A percentile compares a stretch with the other conserved stretches of the same genome.
phyloP scores from a whole-genome alignment of 1,140 invertebrate species.

The Whitmania pigra region DNA sequence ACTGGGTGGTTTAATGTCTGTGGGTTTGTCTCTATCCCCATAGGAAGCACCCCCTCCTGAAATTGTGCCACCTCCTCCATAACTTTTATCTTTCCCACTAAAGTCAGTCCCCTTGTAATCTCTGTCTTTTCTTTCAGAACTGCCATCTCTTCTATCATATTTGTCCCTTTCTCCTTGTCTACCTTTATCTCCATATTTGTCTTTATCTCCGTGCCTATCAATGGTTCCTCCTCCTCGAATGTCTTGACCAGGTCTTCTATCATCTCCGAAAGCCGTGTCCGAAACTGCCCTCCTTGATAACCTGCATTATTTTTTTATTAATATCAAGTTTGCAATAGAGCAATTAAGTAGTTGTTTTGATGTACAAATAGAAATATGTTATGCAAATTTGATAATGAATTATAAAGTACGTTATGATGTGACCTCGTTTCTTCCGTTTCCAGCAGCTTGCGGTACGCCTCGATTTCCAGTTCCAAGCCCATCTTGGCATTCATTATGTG shows the following conservation, averaged over 20 bases:
- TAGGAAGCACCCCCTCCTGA: background rate
- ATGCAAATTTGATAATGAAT: too few species aligned
- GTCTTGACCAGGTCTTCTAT: background rate
- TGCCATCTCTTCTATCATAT: background rate
- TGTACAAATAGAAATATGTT: too few species aligned
- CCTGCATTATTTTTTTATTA: too few species aligned
- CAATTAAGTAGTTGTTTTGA: too few species aligned
- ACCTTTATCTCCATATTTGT: background rate
- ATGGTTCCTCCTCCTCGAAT: background rate
- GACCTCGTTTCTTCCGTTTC: conserved; percentile 19
- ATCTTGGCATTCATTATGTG: conserved; percentile 14
- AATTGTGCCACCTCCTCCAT: conserved; percentile 1
- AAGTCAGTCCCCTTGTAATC: too few species aligned
- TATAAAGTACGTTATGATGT: background rate
- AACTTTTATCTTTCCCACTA: background rate
- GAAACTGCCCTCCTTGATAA: too few species aligned
- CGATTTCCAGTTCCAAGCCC: conserved; percentile 17
- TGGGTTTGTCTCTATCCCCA: too few species aligned
- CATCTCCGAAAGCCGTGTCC: too few species aligned
- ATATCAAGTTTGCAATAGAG: too few species aligned
- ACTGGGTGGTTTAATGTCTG: too few species aligned
- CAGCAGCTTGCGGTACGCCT: conserved; percentile 16
- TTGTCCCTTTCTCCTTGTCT: background rate
- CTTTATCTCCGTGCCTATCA: background rate
- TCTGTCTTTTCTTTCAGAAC: background rate